Evolutionary conservation across 2,888 invertebrate genomes (phyloP), one percentile per base, ranked within the genome.

Genomic region (Cryptosula pallasiana): DNA sequence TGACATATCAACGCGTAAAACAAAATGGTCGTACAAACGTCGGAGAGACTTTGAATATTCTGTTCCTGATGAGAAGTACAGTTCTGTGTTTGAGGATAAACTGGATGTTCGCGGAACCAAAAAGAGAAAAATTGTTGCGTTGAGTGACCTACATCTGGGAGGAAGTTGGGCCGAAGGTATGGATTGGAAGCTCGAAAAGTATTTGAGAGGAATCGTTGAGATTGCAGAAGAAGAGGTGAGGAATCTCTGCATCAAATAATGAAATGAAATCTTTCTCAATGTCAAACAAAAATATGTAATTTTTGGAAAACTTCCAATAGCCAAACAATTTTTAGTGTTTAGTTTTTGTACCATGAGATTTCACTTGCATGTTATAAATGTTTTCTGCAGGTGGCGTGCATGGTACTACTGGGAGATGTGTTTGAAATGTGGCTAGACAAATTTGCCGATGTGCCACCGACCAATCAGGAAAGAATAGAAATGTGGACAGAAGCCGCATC

Each of bases 371-470:
- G n/a, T n/a, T n/a, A n/a, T n/a, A n/a, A n/a, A n/a, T 45, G 45
- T 63, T 9, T 32, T 63, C 32, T 63, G 63, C 29, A 63, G 63
- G 32, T 63, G 32, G 63, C 63, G 2, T 63, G 63, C 32, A 13
- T 63, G 9, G 63, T 63, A n/a, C 13, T 63, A 32, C 32, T 63
- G 32, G 63, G 63, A 63, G 63, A 63, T 32, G 27, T 63, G 27
- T 63, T 63, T 63, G 63, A 63, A 32, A 63, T 63, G 63, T 63
- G 63, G 63, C n/a, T 63, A n/a, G 63, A 63, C 5, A 63, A 63
- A n/a, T 63, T 63, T 63, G 63, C 63, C n/a, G 63, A 63, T 5
- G 63, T 63, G 9, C 63, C 63, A 63, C 63, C 63, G 16, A 27
- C 2, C n/a, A 63, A 63, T 63, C 13, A 2, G 27, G 32, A 20